Evolutionary conservation across 2,888 invertebrate species (phyloP), one percentile per base, ranked within the genome.

Genomic region (Andrena hattorfiana): DNA sequence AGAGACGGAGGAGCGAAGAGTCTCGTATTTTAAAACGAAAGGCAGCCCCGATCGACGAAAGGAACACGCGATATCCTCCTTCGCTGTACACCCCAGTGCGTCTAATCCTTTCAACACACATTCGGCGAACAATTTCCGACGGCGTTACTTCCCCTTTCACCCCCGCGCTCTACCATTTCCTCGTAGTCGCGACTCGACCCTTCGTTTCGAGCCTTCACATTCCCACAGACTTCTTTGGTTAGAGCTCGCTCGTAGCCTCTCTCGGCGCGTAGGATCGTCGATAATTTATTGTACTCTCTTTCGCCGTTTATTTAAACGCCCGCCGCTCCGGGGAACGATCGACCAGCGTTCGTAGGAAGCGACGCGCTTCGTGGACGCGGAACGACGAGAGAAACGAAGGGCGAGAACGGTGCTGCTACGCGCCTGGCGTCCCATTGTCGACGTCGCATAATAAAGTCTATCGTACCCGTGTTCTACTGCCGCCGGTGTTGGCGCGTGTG

Each of bases 391-490:
- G 59, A 69, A 77, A 74, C 71, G 74, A 59, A 51, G 68, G 70
- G 67, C 59, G 68, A 23, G 48, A 76, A 69, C 72, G 67, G 59
- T 28, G 74, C 81, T 59, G 71, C 76, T 80, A 74, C 84, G 71
- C 77, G 80, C 77, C 42, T 86, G 76, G 28, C 79, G 74, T 30
- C 62, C 32, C 30, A 62, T 42, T 54, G 78, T 78, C 81, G 72
- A 85, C 64, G 74, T 81, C 54, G 83, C 84, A 86, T 87, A 85
- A 87, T 87, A 77, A 66, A 13, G 4, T 16, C 32, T 68, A 35
- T 51, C 67, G 66, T 67, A 81, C 75, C 76, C 79, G 69, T 69
- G 81, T 85, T 86, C 70, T 84, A 87, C 82, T 87, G 85, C 87
- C 87, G 79, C 56, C 42, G 72, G 67, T 75, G 76, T 71, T 68